A percentile compares a stretch with the other conserved stretches of the same genome.
phyloP scores from a whole-genome alignment of 2,113 vertebrate genomes.

The pig (Sus scrofa) region T2T-Sscrofa CM000824.6:111228001-111228500 shows the following conservation, averaged over 20 bases:
- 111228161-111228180: neutral
- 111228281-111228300: neutral
- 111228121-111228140: neutral
- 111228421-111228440: neutral
- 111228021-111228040: neutral
- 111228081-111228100: neutral
- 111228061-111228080: neutral
- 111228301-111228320: neutral
- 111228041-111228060: neutral
- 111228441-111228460: too few species aligned
- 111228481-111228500: too few species aligned
- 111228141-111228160: neutral
- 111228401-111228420: neutral
- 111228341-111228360: neutral
- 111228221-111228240: neutral
- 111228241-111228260: neutral
- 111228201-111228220: neutral
- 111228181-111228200: neutral
- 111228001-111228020: neutral
- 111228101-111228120: neutral
- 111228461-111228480: too few species aligned
- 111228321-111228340: neutral
- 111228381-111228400: neutral
- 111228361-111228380: neutral
- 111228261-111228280: neutral